phyloP scores from a whole-genome alignment of 1,140 invertebrate species.

The Rhagoletis pomonella region DNA sequence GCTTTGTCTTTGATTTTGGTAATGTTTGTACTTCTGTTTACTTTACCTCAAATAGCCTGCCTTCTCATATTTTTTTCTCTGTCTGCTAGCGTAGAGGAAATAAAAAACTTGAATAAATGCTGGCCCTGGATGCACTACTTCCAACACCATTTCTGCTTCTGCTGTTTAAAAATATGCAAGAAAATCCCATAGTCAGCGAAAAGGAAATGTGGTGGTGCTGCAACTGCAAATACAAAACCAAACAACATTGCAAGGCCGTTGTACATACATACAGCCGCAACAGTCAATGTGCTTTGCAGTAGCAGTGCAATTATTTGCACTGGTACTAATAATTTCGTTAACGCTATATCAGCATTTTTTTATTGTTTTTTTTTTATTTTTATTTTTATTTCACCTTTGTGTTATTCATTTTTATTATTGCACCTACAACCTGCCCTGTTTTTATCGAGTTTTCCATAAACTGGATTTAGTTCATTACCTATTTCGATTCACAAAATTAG shows the following conservation, averaged over 20 bases:
- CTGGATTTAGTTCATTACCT: no score
- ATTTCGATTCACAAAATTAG: no score
- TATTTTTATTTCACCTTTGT: background rate
- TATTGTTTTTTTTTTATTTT: background rate
- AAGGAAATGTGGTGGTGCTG: background rate
- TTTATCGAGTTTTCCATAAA: no score
- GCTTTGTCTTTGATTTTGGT: background rate
- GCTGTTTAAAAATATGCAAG: background rate
- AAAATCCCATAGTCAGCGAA: background rate
- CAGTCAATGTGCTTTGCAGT: background rate
- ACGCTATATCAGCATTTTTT: background rate
- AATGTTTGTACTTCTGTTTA: background rate
- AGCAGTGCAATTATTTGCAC: background rate
- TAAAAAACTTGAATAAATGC: background rate
- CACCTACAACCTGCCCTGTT: background rate
- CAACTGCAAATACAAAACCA: background rate
- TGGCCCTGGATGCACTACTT: background rate
- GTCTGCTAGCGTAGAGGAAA: no score
- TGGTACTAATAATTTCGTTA: background rate
- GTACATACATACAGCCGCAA: background rate
- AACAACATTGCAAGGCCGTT: slow-evolving; percentile 10
- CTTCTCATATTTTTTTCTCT: background rate
- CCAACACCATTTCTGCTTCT: background rate
- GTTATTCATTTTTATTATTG: background rate
- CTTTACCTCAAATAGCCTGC: background rate